Conservation (phyloP, 37 sponge, comb jelly and placozoan genomes). For the Axinella damicornis region DNA sequence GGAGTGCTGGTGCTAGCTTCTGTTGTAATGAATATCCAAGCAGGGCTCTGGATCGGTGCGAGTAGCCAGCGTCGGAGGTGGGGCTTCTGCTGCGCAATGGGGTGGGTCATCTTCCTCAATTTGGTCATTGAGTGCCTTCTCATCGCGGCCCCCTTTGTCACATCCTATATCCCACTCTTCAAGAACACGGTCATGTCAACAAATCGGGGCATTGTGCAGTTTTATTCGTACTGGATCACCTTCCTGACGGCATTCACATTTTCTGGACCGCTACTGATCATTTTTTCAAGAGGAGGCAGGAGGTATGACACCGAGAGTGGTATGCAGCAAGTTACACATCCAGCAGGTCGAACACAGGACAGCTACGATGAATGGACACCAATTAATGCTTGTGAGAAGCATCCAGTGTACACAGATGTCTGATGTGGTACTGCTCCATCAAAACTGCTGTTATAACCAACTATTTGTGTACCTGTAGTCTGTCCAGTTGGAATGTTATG, state of each 20-base stretch:
- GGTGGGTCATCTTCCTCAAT: not conserved
- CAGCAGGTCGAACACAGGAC: not conserved
- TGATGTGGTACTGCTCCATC: no score
- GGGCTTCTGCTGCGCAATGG: not conserved
- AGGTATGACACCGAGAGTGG: no score
- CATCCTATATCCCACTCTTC: slow-evolving; percentile 21
- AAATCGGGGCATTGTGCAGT: slow-evolving; percentile 7
- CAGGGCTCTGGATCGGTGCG: slow-evolving; percentile 46
- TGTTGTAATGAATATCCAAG: slow-evolving; percentile 38
- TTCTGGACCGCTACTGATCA: slow-evolving; percentile 32
- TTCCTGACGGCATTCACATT: slow-evolving; percentile 28
- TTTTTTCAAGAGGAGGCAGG: slow-evolving; percentile 12
- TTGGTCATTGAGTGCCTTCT: not conserved
- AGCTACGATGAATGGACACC: no score
- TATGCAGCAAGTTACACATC: not conserved
- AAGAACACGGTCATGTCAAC: not conserved
- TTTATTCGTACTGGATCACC: slow-evolving; percentile 43
- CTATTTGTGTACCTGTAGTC: no score
- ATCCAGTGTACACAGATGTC: no score
- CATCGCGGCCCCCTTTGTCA: not conserved
- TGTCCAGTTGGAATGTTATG: no score
- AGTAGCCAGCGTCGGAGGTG: slow-evolving; percentile 9
- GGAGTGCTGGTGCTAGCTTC: slow-evolving; percentile 41
- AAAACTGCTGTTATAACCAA: no score
- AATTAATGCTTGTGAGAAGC: no score